Percentiles rank a stretch among this genome's conserved stretches.
phyloP scores from a whole-genome alignment of 2,888 invertebrate genomes.

The Pollenia labialis region DNA sequence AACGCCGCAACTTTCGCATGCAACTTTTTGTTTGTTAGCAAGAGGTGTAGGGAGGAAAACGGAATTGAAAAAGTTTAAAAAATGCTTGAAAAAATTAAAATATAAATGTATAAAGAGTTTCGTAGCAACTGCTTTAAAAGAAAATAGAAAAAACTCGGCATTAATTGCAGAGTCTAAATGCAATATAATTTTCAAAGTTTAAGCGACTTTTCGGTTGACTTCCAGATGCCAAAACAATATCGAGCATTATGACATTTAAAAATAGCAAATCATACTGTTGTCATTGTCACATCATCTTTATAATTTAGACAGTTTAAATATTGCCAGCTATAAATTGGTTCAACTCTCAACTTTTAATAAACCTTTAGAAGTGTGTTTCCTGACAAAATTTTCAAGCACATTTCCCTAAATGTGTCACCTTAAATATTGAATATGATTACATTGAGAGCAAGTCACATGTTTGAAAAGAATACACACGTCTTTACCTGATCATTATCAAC shows the following conservation, averaged over 20 bases:
- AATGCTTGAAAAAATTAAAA: too few species aligned
- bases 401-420: conserved; percentile 30
- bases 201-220: neutral
- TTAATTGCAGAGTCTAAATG: too few species aligned
- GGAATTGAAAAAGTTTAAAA: too few species aligned
- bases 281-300: conserved; percentile 20
- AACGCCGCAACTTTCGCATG: too few species aligned
- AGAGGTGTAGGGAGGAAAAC: too few species aligned
- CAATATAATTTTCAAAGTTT: neutral
- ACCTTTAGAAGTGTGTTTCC: neutral
- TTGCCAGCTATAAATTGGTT: neutral
- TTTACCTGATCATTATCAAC: neutral
- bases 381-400: neutral
- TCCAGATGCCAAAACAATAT: neutral
- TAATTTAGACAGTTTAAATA: conserved; percentile 28
- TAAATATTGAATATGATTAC: neutral
- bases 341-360: neutral
- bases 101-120: too few species aligned
- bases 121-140: too few species aligned
- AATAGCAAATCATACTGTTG: conserved; percentile 31
- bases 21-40: too few species aligned
- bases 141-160: too few species aligned
- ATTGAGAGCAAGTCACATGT: neutral
- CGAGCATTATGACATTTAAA: neutral
- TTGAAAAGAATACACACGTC: neutral